Evolutionary conservation across 1,140 invertebrate species (phyloP).

Genomic region (Drosophila pseudoobscura): DNA sequence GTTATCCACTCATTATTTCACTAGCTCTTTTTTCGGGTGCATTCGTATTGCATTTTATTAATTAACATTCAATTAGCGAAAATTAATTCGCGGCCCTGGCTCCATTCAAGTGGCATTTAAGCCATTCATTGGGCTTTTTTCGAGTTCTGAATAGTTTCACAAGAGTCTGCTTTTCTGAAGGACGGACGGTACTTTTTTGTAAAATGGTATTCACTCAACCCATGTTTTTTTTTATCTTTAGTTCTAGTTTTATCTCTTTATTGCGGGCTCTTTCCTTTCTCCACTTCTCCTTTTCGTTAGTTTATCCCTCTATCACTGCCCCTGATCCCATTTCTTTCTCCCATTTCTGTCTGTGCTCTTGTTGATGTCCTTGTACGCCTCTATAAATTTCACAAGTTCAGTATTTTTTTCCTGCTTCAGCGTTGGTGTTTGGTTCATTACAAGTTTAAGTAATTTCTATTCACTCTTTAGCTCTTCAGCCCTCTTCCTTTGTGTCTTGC

Average conservation of each 20-base stretch:
- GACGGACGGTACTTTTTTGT: neutral
- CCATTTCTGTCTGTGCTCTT: neutral
- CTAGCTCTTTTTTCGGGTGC: conserved; percentile 4
- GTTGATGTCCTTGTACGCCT: conserved; percentile 1
- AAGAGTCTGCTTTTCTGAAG: neutral
- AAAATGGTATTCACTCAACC: conserved; percentile 7
- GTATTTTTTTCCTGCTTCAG: conserved; percentile 8
- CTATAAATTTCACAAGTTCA: conserved; percentile 25
- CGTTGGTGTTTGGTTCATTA: conserved; percentile 44
- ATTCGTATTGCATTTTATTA: conserved; percentile 46
- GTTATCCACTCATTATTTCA: conserved; percentile 8
- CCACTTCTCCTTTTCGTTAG: too few species aligned
- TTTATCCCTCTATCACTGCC: too few species aligned
- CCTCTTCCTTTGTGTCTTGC: neutral
- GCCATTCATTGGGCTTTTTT: conserved; percentile 27
- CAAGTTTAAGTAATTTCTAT: conserved; percentile 37
- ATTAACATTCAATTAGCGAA: conserved; percentile 76
- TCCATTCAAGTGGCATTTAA: conserved; percentile 53
- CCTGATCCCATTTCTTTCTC: neutral
- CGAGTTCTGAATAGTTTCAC: neutral
- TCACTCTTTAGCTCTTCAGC: too few species aligned
- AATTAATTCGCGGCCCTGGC: conserved; percentile 23
- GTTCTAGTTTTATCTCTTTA: conserved; percentile 41
- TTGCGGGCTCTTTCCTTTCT: neutral
- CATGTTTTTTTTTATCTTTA: neutral